These are phyloP conservation scores for Reticulitermes lucifugus DNA, from an alignment of 2,888 invertebrate species.

Conservation along the genomic window DNA sequence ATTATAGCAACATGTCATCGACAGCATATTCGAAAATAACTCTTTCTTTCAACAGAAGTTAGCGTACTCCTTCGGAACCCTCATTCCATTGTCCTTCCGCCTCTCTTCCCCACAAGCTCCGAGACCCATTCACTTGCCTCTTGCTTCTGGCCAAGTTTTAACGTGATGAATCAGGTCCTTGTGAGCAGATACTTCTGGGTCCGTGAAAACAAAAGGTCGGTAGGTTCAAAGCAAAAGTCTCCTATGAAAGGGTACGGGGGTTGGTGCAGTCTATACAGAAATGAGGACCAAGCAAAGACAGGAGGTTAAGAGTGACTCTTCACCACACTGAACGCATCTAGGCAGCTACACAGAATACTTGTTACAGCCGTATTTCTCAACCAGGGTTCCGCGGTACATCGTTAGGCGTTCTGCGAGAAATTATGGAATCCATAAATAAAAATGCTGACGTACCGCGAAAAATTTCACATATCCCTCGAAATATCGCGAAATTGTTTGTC, in stretches of 20 bases:
- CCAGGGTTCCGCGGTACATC: no score
- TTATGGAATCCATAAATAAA: no score
- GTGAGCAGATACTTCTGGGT: not conserved
- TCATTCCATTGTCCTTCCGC: not conserved
- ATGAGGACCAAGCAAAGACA: not conserved
- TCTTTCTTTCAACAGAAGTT: not conserved
- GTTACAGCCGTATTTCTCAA: no score
- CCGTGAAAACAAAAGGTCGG: conserved; percentile 32
- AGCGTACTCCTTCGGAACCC: not conserved
- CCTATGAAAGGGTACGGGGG: conserved; percentile 24
- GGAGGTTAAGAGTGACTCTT: not conserved
- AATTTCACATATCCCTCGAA: no score
- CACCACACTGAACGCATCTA: not conserved
- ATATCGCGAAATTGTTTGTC: no score
- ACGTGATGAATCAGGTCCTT: conserved; percentile 37
- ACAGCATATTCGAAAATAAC: not conserved
- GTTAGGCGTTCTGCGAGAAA: no score
- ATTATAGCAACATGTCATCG: not conserved
- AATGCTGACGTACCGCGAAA: no score
- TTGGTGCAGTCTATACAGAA: not conserved
- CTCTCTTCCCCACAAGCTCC: not conserved
- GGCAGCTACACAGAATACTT: no score
- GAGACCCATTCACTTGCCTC: not conserved
- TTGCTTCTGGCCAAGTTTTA: conserved; percentile 28
- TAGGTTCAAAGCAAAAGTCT: conserved; percentile 30